Evolutionary conservation across 2,113 vertebrate genomes (phyloP).

Genomic region (Chlamydotis undulata): DNA sequence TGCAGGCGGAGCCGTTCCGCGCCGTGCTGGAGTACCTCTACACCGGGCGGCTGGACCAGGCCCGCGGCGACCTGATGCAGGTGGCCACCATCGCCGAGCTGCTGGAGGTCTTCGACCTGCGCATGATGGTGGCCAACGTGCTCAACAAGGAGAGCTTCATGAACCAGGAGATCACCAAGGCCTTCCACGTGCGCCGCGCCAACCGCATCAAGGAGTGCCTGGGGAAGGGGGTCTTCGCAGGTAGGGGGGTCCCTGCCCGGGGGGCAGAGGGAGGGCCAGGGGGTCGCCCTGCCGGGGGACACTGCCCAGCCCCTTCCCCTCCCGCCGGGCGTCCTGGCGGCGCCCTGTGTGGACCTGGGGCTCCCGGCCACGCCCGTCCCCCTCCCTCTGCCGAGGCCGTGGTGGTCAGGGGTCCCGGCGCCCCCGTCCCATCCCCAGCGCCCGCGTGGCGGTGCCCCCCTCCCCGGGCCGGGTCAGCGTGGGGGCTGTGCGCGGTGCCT

Average conservation of each 20-base stretch:
- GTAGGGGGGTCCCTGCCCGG: constrained; percentile 54
- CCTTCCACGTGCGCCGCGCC: constrained; percentile 90
- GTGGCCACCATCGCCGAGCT: constrained; percentile 89
- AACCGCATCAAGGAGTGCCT: constrained; percentile 93
- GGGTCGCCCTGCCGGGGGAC: background rate
- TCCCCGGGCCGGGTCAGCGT: background rate
- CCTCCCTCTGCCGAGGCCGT: rapidly evolving
- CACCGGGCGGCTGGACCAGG: constrained; percentile 83
- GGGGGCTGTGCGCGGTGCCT: background rate
- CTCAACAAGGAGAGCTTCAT: constrained; percentile 93
- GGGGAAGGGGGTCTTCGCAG: constrained; percentile 85
- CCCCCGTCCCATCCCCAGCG: background rate
- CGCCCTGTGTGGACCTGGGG: too few relatives aligned
- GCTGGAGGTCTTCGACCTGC: constrained; percentile 89
- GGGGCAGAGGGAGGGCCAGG: background rate
- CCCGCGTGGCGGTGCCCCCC: too few relatives aligned
- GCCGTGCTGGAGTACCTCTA: constrained; percentile 89
- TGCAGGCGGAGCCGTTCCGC: constrained; percentile 67
- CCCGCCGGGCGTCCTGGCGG: rapidly evolving
- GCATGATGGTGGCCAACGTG: constrained; percentile 92
- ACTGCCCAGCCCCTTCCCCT: background rate
- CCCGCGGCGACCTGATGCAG: constrained; percentile 82
- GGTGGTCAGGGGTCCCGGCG: background rate
- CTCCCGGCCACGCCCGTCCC: rapidly evolving
- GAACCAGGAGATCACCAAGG: constrained; percentile 94